Conservation (phyloP, 1,140 invertebrate genomes). For the Trissolcus basalis region DNA sequence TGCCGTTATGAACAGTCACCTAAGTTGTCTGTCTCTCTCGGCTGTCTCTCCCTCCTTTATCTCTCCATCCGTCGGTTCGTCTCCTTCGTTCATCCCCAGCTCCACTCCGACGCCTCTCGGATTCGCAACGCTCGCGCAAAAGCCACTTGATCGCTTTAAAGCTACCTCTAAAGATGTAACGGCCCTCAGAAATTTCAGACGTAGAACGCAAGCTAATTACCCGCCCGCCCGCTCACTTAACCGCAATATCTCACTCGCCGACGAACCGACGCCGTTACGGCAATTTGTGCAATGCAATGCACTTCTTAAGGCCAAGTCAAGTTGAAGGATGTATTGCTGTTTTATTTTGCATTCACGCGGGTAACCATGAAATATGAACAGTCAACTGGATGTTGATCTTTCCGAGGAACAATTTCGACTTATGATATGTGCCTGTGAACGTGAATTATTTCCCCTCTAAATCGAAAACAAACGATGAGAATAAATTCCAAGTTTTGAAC, state of each 20-base stretch:
- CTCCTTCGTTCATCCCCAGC: constrained; percentile 21
- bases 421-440: too few relatives aligned
- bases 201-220: constrained; percentile 57
- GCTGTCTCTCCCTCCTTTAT: constrained; percentile 16
- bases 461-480: too few relatives aligned
- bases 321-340: constrained; percentile 34
- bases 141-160: constrained; percentile 58
- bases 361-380: constrained; percentile 7
- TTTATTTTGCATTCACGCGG: constrained; percentile 28
- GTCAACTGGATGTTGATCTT: background rate
- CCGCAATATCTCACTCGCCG: constrained; percentile 51
- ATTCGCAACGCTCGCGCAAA: constrained; percentile 39
- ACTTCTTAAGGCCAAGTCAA: constrained; percentile 2
- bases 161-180: constrained; percentile 56
- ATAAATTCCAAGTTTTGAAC: too few relatives aligned
- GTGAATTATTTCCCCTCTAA: too few relatives aligned
- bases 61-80: constrained; percentile 5
- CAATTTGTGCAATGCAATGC: constrained; percentile 42
- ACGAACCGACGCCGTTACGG: constrained; percentile 35
- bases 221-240: constrained; percentile 46
- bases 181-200: constrained; percentile 54
- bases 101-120: constrained; percentile 35
- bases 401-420: too few relatives aligned
- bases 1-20: constrained; percentile 55
- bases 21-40: constrained; percentile 28